Base-by-base conservation (phyloP, 2,113 vertebrate genomes). In the Gobio gobio region DNA sequence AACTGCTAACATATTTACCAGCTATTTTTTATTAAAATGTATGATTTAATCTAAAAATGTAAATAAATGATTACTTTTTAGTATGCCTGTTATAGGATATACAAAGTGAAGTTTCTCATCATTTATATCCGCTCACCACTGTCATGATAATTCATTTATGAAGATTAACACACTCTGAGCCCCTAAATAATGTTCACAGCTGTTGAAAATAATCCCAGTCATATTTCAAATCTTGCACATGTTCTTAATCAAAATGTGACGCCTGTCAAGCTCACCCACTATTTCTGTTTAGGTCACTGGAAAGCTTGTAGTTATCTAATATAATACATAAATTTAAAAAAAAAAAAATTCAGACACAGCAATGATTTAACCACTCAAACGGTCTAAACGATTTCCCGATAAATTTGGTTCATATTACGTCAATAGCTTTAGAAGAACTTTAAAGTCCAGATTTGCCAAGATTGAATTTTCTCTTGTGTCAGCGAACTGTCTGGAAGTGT, bases 171-270 rank as follows among this genome's bases (percentile, higher is more conserved):
- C 77, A 61, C 33, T 70, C 6, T 43, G 7, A 56, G 49, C 22
- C 33, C 33, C 33, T 56, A 72, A 72, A 56, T 22, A 66, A 81
- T 72, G 5, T 24, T 54, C 64, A 83, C 64, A 83, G 81, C 64
- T 68, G 79, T 36, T 51, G 63, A 49, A 82, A 58, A 72, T 58
- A n/a, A 43, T 83, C 51, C 29, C 63, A 10, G 66, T 24, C 47
- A 58, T 83, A 18, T 83, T 72, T 83, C 64, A 56, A 58, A 73
- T 10, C 66, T 13, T 70, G 49, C 81, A 83, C 22, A 58, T 79
- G 77, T 83, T 83, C 33, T 72, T 36, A 72, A 83, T 83, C 49
- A 72, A 20, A 73, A 43, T 22, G 7, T 2, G 26, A 58, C 22
- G 81, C 66, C 51, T 26, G 64, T 72, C 81, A 51, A 43, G 51